These are phyloP conservation scores for Lophura nycthemera DNA, from an alignment of 2,113 vertebrate species.

Conservation along the genomic window DNA sequence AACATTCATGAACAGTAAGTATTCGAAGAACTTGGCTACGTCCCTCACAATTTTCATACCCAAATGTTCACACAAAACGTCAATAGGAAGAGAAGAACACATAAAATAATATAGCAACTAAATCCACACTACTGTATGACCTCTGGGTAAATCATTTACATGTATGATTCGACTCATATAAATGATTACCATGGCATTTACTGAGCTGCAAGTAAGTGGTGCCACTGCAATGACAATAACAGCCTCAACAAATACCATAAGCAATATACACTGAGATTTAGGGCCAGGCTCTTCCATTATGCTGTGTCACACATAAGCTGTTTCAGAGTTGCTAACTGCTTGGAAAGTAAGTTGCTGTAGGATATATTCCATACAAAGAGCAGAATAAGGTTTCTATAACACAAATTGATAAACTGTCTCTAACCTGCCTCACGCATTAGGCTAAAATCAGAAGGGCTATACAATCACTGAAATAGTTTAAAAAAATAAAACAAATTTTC, in stretches of 20 bases:
- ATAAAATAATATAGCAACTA: not conserved
- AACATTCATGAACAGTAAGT: slow-evolving; percentile 48
- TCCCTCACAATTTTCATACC: not conserved
- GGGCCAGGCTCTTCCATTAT: not conserved
- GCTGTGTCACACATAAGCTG: rapidly evolving
- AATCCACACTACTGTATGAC: not conserved
- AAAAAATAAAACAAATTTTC: not conserved
- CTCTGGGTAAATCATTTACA: not conserved
- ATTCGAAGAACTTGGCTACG: not conserved
- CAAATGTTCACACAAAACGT: not conserved
- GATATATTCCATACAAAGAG: not conserved
- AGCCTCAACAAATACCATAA: not conserved
- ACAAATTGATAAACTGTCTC: not conserved
- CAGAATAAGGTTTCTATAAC: not conserved
- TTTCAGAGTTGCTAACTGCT: not conserved
- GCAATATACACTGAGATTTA: not conserved
- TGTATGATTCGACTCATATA: not conserved
- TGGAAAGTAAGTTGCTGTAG: not conserved
- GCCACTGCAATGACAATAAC: rapidly evolving
- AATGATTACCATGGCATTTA: not conserved
- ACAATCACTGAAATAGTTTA: not conserved
- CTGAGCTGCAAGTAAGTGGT: not conserved
- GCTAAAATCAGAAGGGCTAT: not conserved
- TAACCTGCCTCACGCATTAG: not conserved
- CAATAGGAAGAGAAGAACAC: not conserved